Evolutionary conservation across 2,888 invertebrate genomes (phyloP).

Genomic region (Apodemia hepburni): DNA sequence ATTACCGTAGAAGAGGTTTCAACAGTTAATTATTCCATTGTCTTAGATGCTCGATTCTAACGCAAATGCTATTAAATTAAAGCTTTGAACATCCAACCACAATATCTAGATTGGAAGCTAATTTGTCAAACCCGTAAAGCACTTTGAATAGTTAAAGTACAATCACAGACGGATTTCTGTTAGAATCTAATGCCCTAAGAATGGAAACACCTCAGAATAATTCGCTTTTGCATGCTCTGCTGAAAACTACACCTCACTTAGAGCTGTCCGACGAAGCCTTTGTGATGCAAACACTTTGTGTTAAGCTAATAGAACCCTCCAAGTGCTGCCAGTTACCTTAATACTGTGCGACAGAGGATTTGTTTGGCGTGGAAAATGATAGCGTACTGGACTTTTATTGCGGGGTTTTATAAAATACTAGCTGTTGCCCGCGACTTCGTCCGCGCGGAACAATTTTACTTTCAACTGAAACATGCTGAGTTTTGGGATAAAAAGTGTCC

Average conservation of each 20-base stretch:
- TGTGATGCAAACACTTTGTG: constrained; percentile 30
- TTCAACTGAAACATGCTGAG: no score
- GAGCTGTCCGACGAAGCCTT: constrained; percentile 30
- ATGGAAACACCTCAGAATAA: constrained; percentile 6
- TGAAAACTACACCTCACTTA: constrained; percentile 31
- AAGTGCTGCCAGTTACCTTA: constrained; percentile 26
- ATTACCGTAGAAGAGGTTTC: no score
- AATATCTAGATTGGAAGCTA: constrained; percentile 14
- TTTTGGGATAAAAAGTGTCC: no score
- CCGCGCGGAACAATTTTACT: no score
- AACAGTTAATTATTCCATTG: no score
- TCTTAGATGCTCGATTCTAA: neutral
- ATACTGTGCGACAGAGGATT: constrained; percentile 19
- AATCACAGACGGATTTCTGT: constrained; percentile 8
- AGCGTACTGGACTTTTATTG: neutral
- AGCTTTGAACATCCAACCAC: constrained; percentile 19
- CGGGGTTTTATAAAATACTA: neutral
- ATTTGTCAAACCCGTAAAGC: constrained; percentile 6
- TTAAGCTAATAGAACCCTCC: constrained; percentile 27
- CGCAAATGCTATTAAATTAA: neutral
- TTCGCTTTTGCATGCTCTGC: constrained; percentile 12
- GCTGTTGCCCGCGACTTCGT: neutral
- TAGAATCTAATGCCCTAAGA: constrained; percentile 1
- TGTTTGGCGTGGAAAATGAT: constrained; percentile 16
- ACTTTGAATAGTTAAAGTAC: constrained; percentile 6